Conservation (phyloP, 1,140 invertebrate species). For the Vanessa atalanta region DNA sequence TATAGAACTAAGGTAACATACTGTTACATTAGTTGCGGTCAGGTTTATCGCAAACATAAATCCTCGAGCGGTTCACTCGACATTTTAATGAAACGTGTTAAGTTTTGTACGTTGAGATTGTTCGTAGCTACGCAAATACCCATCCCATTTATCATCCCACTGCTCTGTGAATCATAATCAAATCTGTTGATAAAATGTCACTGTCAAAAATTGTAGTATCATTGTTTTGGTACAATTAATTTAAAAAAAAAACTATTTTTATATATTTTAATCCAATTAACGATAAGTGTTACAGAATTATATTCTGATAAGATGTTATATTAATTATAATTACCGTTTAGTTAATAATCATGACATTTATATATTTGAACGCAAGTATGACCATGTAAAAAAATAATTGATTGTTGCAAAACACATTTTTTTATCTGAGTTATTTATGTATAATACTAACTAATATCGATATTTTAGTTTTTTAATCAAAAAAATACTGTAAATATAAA, state of each 20-base stretch:
- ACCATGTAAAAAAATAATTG: no score
- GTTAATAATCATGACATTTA: no score
- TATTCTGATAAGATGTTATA: no score
- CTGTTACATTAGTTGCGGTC: slow-evolving; percentile 29
- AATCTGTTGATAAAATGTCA: slow-evolving; percentile 16
- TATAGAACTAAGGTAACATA: slow-evolving; percentile 11
- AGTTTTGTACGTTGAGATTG: slow-evolving; percentile 33
- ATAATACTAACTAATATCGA: no score
- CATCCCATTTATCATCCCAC: slow-evolving; percentile 31
- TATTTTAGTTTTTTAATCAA: no score
- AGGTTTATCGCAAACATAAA: slow-evolving; percentile 39
- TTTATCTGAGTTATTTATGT: no score
- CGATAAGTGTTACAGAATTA: no score
- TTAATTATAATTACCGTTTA: no score
- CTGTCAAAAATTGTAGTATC: slow-evolving; percentile 5
- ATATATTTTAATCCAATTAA: not conserved
- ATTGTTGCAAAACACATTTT: no score
- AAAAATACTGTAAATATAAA: no score
- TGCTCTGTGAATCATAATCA: slow-evolving; percentile 17
- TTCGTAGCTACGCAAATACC: slow-evolving; percentile 35
- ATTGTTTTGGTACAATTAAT: not conserved
- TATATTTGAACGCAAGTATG: no score
- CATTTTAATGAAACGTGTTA: slow-evolving; percentile 51
- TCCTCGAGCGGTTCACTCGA: slow-evolving; percentile 33
- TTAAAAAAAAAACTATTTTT: not conserved